A percentile compares a stretch with the other conserved stretches of the same genome.
Evolutionary conservation across 2,797 vertebrate genomes (phyloP).

Genomic region (Oreochromis grahami): DNA sequence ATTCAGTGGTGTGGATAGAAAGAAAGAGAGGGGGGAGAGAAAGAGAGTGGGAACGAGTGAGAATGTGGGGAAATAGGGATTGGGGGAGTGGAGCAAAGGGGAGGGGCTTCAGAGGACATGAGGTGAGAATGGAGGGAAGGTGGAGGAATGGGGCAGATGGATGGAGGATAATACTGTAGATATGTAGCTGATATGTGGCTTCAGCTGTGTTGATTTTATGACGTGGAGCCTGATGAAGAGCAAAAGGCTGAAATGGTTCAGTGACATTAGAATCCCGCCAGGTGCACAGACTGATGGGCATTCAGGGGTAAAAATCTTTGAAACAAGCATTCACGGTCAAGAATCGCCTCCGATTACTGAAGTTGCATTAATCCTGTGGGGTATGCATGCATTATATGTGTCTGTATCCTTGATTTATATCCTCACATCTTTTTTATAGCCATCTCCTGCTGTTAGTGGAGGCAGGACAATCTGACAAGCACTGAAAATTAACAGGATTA

Average conservation of each 20-base stretch:
- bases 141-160: slow-evolving; percentile 64
- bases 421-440: slow-evolving; percentile 21
- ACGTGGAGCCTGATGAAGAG: slow-evolving; percentile 38
- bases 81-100: slow-evolving; percentile 10
- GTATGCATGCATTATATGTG: background rate
- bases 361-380: background rate
- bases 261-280: slow-evolving; percentile 16
- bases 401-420: background rate
- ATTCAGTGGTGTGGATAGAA: slow-evolving; percentile 79
- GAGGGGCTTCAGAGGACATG: slow-evolving; percentile 37
- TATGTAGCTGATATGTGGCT: slow-evolving; percentile 17
- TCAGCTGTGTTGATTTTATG: slow-evolving; percentile 58
- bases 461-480: slow-evolving; percentile 19
- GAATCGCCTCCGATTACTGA: background rate
- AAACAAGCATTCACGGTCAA: background rate
- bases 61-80: slow-evolving; percentile 40
- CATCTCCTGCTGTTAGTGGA: slow-evolving; percentile 34
- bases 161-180: slow-evolving; percentile 58
- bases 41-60: slow-evolving; percentile 16
- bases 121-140: slow-evolving; percentile 58
- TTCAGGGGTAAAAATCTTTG: slow-evolving; percentile 8
- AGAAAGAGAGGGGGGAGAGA: slow-evolving; percentile 51
- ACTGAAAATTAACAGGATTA: slow-evolving; percentile 40
- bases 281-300: background rate
- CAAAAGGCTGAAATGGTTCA: slow-evolving; percentile 39